Base-by-base conservation (phyloP, 2,888 invertebrate species). In the Zygaena filipendulae region DNA sequence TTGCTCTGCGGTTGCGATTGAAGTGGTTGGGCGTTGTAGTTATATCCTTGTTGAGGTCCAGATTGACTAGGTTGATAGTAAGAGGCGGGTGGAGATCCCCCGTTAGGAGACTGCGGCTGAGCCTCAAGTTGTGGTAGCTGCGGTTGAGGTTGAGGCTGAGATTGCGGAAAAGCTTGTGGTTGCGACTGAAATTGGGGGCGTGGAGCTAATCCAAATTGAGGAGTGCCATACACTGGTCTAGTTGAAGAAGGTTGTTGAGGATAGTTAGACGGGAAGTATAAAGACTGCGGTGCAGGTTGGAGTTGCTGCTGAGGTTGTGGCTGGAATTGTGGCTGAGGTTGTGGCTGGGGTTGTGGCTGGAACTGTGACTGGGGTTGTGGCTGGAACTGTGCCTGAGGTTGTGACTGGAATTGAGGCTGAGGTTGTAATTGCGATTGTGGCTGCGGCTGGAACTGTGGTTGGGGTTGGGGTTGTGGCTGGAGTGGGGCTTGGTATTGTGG, bases 1-100 rank as follows among this genome's bases (percentile, higher is more conserved):
- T 33, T 45, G 20, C 29, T 45, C 4, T 45, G 31, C 2, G 50
- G 38, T 27, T 59, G 57, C 6, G 51, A 37, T 42, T 64, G 63
- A 2, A 59, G 37, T 2, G 57, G 50, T 20, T 48, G 50, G 2
- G 38, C 19, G 19, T n/a, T n/a, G n/a, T n/a, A n/a, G n/a, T n/a
- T n/a, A n/a, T n/a, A n/a, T n/a, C n/a, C n/a, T 8, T 25, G 25
- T 18, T 16, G 11, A 3, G 25, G 25, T n/a, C n/a, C n/a, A n/a
- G n/a, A n/a, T n/a, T n/a, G n/a, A n/a, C n/a, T n/a, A n/a, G n/a
- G n/a, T n/a, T n/a, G n/a, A n/a, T n/a, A n/a, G n/a, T n/a, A n/a
- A n/a, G n/a, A n/a, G n/a, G n/a, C n/a, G n/a, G n/a, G 5, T 24
- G 11, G 25, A 7, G 3, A 20, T 19, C n/a, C 13, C 13, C 3